phyloP scores from a whole-genome alignment of 2,888 invertebrate genomes.

The Macroteleia sp. region DNA sequence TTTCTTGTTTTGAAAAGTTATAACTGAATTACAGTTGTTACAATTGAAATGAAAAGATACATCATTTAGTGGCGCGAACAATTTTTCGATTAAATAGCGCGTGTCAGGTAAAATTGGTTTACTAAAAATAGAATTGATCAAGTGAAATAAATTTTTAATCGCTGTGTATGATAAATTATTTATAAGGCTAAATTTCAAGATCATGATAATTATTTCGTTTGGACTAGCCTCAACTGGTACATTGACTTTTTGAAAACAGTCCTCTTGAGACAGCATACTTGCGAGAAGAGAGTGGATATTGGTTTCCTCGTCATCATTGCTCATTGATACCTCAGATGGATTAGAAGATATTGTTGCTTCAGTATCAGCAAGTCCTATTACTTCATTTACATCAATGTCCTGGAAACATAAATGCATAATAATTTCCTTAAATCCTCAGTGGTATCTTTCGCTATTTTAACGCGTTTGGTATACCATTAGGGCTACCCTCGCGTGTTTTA shows the following conservation, averaged over 20 bases:
- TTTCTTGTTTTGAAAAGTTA: background rate
- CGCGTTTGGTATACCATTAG: too few species aligned
- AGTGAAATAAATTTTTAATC: background rate
- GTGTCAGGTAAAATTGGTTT: slow-evolving; percentile 21
- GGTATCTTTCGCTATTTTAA: too few species aligned
- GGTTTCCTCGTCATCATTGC: background rate
- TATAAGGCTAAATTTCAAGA: background rate
- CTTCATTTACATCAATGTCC: too few species aligned
- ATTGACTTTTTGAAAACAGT: background rate
- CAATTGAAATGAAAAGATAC: slow-evolving; percentile 5
- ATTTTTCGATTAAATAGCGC: slow-evolving; percentile 14
- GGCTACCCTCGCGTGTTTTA: too few species aligned
- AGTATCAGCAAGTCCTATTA: too few species aligned
- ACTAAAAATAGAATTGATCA: slow-evolving; percentile 4
- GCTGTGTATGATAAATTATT: slow-evolving; percentile 3
- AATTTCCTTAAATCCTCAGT: too few species aligned
- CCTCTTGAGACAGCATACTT: background rate
- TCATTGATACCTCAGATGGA: background rate
- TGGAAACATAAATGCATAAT: too few species aligned
- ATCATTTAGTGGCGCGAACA: background rate
- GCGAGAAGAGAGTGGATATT: background rate
- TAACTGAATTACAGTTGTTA: background rate
- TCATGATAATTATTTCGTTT: background rate
- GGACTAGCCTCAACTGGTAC: background rate
- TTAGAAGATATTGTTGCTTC: background rate